A percentile compares a stretch with the other conserved stretches of the same genome.
Evolutionary conservation across 2,888 invertebrate species (phyloP).

Genomic region (Drosophila hamatofila): DNA sequence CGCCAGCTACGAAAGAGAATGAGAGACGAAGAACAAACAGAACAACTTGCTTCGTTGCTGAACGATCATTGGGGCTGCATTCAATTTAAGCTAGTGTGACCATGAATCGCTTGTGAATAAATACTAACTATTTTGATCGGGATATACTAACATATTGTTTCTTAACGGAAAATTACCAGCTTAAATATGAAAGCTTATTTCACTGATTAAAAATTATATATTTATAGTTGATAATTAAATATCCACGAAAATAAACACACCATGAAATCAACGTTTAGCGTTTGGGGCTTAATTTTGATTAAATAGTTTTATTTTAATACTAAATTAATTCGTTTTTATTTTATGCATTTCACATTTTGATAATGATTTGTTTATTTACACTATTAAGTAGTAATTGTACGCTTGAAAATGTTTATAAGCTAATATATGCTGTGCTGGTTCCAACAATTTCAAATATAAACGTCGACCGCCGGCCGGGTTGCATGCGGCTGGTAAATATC

Average conservation of each 20-base stretch:
- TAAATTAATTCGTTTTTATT: no score
- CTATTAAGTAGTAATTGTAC: no score
- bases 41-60: constrained; percentile 5
- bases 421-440: no score
- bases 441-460: not conserved
- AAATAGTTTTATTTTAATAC: no score
- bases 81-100: constrained; percentile 40
- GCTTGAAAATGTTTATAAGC: no score
- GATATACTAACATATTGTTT: not conserved
- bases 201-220: not conserved
- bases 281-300: no score
- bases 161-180: not conserved
- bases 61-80: constrained; percentile 48
- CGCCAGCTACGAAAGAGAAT: constrained; percentile 6
- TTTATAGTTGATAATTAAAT: not conserved
- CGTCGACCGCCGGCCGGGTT: not conserved
- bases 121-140: constrained; percentile 3
- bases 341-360: no score
- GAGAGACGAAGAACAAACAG: constrained; percentile 2
- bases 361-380: no score
- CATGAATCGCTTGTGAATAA: not conserved
- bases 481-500: constrained; percentile 2
- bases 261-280: no score
- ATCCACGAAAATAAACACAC: no score
- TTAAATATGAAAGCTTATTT: not conserved